These are phyloP conservation scores for Pantelozetes paolii DNA, from an alignment of 2,888 invertebrate genomes.

Conservation along the genomic window DNA sequence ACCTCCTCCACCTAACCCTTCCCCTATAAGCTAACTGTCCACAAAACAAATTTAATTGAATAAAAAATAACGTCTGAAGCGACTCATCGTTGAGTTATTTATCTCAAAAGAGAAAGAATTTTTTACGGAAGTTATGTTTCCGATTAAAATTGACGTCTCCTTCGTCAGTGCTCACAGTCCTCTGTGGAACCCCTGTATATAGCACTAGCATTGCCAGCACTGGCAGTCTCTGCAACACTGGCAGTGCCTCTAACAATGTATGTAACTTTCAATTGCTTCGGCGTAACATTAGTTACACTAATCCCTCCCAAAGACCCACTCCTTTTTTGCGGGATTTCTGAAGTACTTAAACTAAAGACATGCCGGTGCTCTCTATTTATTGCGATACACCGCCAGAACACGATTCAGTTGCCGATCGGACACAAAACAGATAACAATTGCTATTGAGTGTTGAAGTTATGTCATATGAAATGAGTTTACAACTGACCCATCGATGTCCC, in stretches of 20 bases:
- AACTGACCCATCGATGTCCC: neutral
- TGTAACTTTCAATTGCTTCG: conserved; percentile 19
- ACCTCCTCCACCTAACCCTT: too few relatives aligned
- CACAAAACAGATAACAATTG: neutral
- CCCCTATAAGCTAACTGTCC: neutral
- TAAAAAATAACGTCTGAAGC: neutral
- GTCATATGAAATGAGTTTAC: neutral
- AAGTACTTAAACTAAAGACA: conserved; percentile 26
- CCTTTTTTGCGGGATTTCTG: conserved; percentile 26
- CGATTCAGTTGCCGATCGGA: conserved; percentile 9
- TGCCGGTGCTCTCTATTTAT: conserved; percentile 26
- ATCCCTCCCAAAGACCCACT: neutral
- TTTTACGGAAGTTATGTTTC: conserved; percentile 32
- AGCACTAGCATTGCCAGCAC: neutral
- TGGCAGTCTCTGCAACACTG: neutral
- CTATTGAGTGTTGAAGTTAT: conserved; percentile 9
- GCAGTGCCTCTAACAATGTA: neutral
- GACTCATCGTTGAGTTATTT: conserved; percentile 4
- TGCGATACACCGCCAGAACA: neutral
- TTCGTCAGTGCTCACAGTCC: neutral
- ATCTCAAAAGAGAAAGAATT: neutral
- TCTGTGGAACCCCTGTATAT: conserved; percentile 16
- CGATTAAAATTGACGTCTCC: conserved; percentile 16
- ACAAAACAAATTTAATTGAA: neutral
- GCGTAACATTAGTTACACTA: neutral